Conservation (phyloP, 2,113 vertebrate species). For the Anguilla japonica region DNA sequence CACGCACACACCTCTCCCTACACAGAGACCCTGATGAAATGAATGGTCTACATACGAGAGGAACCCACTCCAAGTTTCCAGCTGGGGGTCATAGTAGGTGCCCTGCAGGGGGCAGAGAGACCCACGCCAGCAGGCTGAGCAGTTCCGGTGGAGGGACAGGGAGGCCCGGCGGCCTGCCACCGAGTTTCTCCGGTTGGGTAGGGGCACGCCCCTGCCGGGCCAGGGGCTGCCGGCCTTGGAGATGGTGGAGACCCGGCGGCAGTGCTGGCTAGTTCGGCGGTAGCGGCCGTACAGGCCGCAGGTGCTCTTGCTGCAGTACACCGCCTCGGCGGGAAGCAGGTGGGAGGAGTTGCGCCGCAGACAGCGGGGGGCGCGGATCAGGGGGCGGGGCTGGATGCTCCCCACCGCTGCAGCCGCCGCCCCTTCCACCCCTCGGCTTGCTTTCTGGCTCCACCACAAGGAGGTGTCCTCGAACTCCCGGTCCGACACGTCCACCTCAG, state of each 20-base stretch:
- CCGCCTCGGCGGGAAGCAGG: constrained; percentile 61
- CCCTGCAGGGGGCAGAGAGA: constrained; percentile 50
- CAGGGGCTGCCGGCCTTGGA: constrained; percentile 61
- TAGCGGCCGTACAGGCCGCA: constrained; percentile 72
- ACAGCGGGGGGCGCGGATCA: constrained; percentile 68
- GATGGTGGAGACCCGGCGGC: constrained; percentile 58
- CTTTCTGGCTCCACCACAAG: constrained; percentile 18
- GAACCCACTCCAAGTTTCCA: constrained; percentile 75
- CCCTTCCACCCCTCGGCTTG: constrained; percentile 15
- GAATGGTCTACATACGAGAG: constrained; percentile 78
- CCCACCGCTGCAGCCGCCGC: constrained; percentile 31
- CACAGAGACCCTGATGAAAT: constrained; percentile 26
- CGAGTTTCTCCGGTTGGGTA: constrained; percentile 15
- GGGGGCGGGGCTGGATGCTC: constrained; percentile 31
- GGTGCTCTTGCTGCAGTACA: constrained; percentile 18
- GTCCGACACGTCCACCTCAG: constrained; percentile 32
- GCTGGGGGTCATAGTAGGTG: constrained; percentile 57
- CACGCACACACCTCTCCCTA: neutral
- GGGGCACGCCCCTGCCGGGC: constrained; percentile 32
- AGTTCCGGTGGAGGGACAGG: constrained; percentile 29
- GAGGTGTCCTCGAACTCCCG: constrained; percentile 33
- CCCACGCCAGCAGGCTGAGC: constrained; percentile 48
- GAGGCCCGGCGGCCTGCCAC: constrained; percentile 40
- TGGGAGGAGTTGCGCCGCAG: constrained; percentile 74
- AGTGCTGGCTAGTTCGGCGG: constrained; percentile 65